A percentile compares a stretch with the other conserved stretches of the same genome.
These are phyloP conservation scores for Aspidoscelis tigris DNA, from an alignment of 2,113 vertebrate genomes.

Conservation along the genomic window DNA sequence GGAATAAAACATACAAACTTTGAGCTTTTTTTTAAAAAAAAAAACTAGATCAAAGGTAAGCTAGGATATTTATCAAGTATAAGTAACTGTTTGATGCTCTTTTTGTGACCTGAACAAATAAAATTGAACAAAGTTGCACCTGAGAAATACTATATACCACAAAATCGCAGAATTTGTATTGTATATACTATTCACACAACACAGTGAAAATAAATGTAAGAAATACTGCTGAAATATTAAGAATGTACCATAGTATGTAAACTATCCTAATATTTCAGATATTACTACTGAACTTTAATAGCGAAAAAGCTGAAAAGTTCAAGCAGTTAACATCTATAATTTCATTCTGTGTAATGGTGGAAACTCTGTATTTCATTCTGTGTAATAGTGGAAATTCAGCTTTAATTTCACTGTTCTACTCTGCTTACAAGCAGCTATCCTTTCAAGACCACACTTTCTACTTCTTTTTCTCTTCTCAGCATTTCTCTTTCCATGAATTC, in stretches of 20 bases:
- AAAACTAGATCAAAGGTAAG: not conserved
- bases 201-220: not conserved
- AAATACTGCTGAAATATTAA: not conserved
- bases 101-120: not conserved
- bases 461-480: constrained; percentile 46
- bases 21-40: not conserved
- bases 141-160: not conserved
- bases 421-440: not conserved
- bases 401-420: constrained; percentile 10
- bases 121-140: not conserved
- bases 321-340: not conserved
- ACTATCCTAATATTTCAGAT: not conserved
- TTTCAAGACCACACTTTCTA: constrained; percentile 30
- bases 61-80: not conserved
- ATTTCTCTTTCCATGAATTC: constrained; percentile 55
- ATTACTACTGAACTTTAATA: not conserved
- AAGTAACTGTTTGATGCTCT: not conserved
- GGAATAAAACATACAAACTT: not conserved
- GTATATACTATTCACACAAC: too few relatives aligned
- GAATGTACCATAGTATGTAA: not conserved
- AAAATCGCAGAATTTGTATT: not conserved
- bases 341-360: not conserved
- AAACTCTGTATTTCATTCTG: not conserved
- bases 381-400: not conserved
- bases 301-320: not conserved